Conservation (phyloP, 2,888 invertebrate species). For the Alsophila aescularia region DNA sequence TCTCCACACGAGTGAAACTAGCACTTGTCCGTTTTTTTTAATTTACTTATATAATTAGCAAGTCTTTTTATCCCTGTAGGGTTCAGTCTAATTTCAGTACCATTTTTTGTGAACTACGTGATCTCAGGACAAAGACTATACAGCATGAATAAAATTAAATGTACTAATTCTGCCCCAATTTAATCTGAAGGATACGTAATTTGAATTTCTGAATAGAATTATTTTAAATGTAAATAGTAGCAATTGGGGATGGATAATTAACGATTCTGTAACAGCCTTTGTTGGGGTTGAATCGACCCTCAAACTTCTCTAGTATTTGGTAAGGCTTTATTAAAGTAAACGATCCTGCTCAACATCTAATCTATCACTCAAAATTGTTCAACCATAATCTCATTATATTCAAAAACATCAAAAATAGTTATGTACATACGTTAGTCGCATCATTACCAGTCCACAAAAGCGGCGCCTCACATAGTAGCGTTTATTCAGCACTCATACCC, state of each 20-base stretch:
- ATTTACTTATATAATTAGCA: too few relatives aligned
- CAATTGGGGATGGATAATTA: conserved; percentile 7
- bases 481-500: conserved; percentile 36
- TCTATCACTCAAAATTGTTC: not conserved
- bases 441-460: conserved; percentile 48
- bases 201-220: conserved; percentile 56
- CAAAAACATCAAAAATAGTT: conserved; percentile 24
- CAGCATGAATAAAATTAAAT: conserved; percentile 55
- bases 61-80: conserved; percentile 8
- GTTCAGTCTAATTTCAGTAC: conserved; percentile 1
- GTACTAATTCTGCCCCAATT: conserved; percentile 41
- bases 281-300: not conserved
- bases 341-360: not conserved
- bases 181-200: conserved; percentile 48
- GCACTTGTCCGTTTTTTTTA: too few relatives aligned
- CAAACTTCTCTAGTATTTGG: conserved; percentile 1
- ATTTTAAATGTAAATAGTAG: conserved; percentile 12
- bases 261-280: conserved; percentile 1
- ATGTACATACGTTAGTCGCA: conserved; percentile 39
- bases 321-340: conserved; percentile 1
- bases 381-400: conserved; percentile 3
- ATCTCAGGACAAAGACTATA: conserved; percentile 41
- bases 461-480: conserved; percentile 36
- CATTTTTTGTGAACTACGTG: conserved; percentile 18
- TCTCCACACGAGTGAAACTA: too few relatives aligned